Evolutionary conservation across 1,140 invertebrate genomes (phyloP).

Genomic region (Ditylenchus dipsaci): DNA sequence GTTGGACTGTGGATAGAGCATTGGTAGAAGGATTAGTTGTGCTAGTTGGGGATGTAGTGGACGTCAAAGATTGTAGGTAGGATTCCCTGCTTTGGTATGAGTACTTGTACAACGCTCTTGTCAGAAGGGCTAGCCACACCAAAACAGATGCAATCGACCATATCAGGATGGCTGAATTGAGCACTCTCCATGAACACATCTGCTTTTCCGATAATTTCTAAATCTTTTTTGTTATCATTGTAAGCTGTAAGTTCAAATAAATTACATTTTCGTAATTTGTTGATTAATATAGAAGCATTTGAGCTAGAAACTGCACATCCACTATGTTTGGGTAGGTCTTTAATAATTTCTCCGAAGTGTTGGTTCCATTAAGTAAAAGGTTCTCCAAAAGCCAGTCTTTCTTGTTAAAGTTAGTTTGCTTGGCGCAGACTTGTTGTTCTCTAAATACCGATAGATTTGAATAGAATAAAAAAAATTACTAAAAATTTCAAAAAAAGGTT

Average conservation of each 20-base stretch:
- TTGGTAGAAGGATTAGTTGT: too few relatives aligned
- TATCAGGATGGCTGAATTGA: background rate
- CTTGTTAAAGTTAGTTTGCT: too few relatives aligned
- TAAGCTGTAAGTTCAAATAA: background rate
- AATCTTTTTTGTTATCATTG: background rate
- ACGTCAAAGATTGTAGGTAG: too few relatives aligned
- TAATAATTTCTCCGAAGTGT: background rate
- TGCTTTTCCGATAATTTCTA: background rate
- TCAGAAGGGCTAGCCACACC: background rate
- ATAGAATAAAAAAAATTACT: too few relatives aligned
- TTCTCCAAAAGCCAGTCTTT: too few relatives aligned
- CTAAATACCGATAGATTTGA: too few relatives aligned
- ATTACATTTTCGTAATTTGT: background rate
- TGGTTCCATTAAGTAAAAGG: background rate
- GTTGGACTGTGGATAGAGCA: too few relatives aligned
- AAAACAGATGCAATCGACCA: background rate
- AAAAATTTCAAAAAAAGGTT: too few relatives aligned
- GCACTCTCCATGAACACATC: background rate
- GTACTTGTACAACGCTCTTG: too few relatives aligned
- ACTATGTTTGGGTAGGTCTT: background rate
- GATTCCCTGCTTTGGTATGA: too few relatives aligned
- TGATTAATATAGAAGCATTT: background rate
- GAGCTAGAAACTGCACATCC: background rate
- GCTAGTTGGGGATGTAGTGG: too few relatives aligned
- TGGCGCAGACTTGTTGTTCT: too few relatives aligned